Conservation (phyloP, 2,888 invertebrate species). For the Thysanoteuthis rhombus region DNA sequence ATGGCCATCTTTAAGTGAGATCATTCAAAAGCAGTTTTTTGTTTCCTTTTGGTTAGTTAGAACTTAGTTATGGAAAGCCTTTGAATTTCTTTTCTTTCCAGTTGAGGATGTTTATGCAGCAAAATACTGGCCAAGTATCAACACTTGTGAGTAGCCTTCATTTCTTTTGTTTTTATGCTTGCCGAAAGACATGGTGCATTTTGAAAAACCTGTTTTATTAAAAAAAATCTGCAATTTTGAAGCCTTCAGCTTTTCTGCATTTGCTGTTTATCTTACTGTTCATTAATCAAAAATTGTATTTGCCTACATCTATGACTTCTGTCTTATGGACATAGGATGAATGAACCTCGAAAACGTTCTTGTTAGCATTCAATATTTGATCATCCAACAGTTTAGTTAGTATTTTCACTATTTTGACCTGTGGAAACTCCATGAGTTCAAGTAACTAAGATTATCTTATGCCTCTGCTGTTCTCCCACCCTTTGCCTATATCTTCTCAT, state of each 20-base stretch:
- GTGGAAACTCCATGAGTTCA: no score
- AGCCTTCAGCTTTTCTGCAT: neutral
- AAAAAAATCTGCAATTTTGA: neutral
- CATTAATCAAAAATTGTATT: neutral
- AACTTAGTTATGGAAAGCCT: neutral
- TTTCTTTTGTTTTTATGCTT: neutral
- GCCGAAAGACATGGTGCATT: neutral
- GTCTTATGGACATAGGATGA: neutral
- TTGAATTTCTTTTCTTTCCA: neutral
- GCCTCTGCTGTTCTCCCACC: no score
- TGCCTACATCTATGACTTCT: neutral
- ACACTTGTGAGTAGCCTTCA: constrained; percentile 14
- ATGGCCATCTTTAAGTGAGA: no score
- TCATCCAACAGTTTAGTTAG: no score
- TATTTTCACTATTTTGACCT: no score
- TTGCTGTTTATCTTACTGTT: neutral
- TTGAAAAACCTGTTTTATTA: neutral
- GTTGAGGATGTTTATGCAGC: constrained; percentile 28
- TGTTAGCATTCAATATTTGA: neutral
- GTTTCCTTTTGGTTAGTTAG: no score
- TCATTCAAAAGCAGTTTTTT: no score
- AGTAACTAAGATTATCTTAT: no score
- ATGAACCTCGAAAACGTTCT: neutral
- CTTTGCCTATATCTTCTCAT: no score
- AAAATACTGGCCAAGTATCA: neutral